Base-by-base conservation (phyloP, 2,888 invertebrate species). In the Tigriopus californicus region DNA sequence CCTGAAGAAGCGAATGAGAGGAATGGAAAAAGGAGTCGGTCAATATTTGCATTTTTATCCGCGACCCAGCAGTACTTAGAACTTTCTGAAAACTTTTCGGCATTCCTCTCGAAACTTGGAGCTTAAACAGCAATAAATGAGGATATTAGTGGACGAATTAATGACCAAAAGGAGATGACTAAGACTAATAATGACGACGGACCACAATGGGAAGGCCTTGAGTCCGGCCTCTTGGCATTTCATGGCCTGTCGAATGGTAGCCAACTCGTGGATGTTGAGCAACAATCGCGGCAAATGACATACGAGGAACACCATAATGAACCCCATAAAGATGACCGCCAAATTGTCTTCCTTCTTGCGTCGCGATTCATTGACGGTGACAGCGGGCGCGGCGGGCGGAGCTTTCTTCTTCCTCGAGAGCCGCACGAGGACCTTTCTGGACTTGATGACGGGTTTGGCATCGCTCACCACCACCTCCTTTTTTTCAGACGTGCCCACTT, bases 251-350 rank as follows among this genome's bases (percentile, higher is more conserved):
- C 42, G 20, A 22, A 56, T 56, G 46, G 56, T 56, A 1, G 44
- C 42, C n/a, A 56, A 33, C 46, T 56, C 56, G 44, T 56, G 56
- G 46, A 56, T 56, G 18, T 56, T 56, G 42, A 56, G 44, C 6
- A 56, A 44, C 20, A 56, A 24, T n/a, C 56, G 44, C 13, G 56
- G 56, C 18, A 46, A 46, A 46, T 56, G 56, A 25, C 56, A 56
- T 13, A 56, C 20, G 18, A 56, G 56, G 33, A 56, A 56, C n/a
- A 56, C 56, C 20, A 56, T 20, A 12, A 56, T 56, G 44, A 56
- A 56, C 11, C 42, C 56, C 56, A 56, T 56, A 20, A 56, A 56
- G 22, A 56, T 56, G 20, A 56, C 56, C 13, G 56, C 56, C 44
- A 56, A 15, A 20, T 56, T 56, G 24, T 56, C 56, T 33, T 56